Base-by-base conservation (phyloP, 2,888 invertebrate species). In the Malthinus flaveolus region DNA sequence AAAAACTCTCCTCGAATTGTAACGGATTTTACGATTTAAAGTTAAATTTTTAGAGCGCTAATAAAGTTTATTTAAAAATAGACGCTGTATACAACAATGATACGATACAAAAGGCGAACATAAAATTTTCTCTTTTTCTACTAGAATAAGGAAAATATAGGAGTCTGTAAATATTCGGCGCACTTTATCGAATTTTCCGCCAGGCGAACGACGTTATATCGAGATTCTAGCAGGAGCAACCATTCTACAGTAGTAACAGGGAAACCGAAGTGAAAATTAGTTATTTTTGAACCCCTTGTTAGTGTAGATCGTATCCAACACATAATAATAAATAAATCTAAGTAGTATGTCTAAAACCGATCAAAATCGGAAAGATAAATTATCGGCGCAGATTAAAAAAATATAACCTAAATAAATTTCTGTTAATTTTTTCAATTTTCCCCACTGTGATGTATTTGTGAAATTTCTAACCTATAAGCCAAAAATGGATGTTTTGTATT, bases 221-320 rank as follows among this genome's bases (percentile, higher is more conserved):
- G 46, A 36, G 33, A 58, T 15, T 6, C 46, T 15, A 52, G 51
- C 59, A 60, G 62, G 66, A 64, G 63, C 59, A 51, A 64, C 62
- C 61, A 61, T 65, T 62, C 66, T 65, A 68, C 67, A 67, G 68
- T 66, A 66, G 64, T 66, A 70, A 63, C 64, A 54, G 57, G 53
- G 51, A 62, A 62, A 64, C 68, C 52, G 69, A 69, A 69, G 69
- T 66, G 69, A 68, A 73, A 69, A 68, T 67, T 70, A 74, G 74
- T 75, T 73, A 73, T 75, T 74, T 73, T 73, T 71, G 73, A 72
- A 69, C 70, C 71, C 70, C 68, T 63, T 63, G 59, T 62, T 69
- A 71, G 72, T 68, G 70, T 70, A 68, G 65, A 64, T 61, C 66
- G 65, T 62, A 51, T 61, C 56, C 60, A 60, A 59, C 39, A 59